Conservation (phyloP, 2,113 vertebrate species). For the Kobus ellipsiprymnus region DNA sequence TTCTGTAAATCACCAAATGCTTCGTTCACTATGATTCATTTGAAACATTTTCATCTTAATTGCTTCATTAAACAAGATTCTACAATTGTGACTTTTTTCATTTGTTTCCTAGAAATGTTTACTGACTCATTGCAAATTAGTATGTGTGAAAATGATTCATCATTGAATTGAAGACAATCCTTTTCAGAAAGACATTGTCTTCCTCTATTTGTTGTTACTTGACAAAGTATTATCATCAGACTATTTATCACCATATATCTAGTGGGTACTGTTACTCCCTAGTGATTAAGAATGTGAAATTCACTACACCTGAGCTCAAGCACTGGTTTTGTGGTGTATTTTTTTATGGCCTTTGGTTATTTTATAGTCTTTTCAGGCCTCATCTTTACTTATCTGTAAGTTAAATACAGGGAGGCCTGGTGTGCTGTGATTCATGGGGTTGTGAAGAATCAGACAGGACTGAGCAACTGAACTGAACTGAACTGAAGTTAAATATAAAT, state of each 20-base stretch:
- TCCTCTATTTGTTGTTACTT: background rate
- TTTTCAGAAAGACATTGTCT: background rate
- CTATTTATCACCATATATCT: background rate
- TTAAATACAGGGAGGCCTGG: background rate
- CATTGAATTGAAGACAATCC: background rate
- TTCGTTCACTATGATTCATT: background rate
- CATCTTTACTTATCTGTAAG: background rate
- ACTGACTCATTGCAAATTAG: background rate
- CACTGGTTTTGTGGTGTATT: background rate
- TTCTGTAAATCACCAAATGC: background rate
- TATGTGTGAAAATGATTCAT: background rate
- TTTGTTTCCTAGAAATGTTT: background rate
- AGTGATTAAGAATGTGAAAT: background rate
- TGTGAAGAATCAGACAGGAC: rapidly evolving
- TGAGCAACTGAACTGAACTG: no score
- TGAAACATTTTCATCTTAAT: background rate
- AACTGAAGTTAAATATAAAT: background rate
- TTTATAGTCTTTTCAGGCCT: background rate
- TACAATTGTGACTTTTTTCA: background rate
- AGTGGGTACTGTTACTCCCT: background rate
- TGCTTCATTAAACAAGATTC: background rate
- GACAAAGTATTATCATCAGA: background rate
- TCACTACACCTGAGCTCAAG: background rate
- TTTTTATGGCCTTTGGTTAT: background rate
- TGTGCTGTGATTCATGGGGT: no score